Percentiles rank a stretch among this genome's conserved stretches.
These are phyloP conservation scores for Epinephelus cyanopodus DNA, from an alignment of 2,113 vertebrate genomes.

Conservation along the genomic window DNA sequence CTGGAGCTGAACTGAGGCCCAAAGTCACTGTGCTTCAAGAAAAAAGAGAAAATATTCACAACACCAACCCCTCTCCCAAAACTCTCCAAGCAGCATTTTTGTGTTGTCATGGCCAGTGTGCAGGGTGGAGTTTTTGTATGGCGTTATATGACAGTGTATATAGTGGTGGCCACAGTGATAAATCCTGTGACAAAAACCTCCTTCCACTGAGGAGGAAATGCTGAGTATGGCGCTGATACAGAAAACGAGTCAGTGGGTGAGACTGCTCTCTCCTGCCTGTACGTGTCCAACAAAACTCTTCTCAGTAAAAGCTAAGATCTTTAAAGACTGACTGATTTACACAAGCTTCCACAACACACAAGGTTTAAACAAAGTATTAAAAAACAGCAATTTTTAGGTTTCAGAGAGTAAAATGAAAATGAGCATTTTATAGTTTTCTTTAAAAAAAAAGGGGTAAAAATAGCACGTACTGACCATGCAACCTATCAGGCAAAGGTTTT, in stretches of 20 bases:
- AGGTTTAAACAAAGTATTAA: no score
- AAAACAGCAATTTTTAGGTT: no score
- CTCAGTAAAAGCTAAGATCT: no score
- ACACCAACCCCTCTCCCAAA: no score
- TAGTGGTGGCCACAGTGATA: neutral
- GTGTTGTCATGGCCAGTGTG: neutral
- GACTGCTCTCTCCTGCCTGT: neutral
- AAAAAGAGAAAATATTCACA: neutral
- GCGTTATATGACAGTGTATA: neutral
- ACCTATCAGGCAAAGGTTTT: conserved; percentile 26
- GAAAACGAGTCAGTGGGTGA: neutral
- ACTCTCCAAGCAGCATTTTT: no score
- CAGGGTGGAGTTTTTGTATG: conserved; percentile 8
- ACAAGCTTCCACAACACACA: no score
- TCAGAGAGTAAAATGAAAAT: no score
- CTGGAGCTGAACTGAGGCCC: no score
- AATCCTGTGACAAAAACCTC: conserved; percentile 6
- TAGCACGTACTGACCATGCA: neutral
- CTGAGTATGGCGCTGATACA: neutral
- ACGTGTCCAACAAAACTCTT: neutral
- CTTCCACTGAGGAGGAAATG: neutral
- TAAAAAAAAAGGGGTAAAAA: no score
- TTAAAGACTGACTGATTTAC: no score
- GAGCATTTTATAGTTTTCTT: no score
- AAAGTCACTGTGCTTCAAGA: neutral